Evolutionary conservation across 2,113 vertebrate genomes (phyloP).

Genomic region (Colaptes auratus): DNA sequence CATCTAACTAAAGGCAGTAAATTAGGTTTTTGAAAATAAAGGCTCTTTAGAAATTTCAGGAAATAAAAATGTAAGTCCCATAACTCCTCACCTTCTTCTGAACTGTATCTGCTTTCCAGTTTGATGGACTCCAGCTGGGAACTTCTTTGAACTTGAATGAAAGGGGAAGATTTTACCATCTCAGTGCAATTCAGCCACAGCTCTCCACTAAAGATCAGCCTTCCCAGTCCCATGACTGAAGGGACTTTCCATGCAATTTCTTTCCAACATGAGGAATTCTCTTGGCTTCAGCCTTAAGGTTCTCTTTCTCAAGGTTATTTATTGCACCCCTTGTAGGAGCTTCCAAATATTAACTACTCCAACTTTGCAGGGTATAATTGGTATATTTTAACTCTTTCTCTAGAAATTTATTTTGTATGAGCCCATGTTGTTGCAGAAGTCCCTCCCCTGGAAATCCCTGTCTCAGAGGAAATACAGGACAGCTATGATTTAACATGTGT

Average conservation of each 20-base stretch:
- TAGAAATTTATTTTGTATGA: neutral
- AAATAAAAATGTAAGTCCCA: neutral
- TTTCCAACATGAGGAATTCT: conserved; percentile 1
- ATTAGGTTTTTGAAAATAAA: neutral
- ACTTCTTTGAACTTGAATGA: neutral
- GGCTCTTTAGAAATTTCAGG: neutral
- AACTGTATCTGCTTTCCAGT: neutral
- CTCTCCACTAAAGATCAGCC: neutral
- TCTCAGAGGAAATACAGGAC: neutral
- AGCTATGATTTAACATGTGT: neutral
- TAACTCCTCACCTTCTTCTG: conserved; percentile 2
- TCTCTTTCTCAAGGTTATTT: conserved; percentile 25
- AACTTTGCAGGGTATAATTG: neutral
- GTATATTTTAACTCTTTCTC: neutral
- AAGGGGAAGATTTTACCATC: neutral
- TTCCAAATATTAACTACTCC: neutral
- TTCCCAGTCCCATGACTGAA: neutral
- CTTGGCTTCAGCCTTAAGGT: neutral
- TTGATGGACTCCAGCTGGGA: conserved; percentile 26
- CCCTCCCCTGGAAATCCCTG: neutral
- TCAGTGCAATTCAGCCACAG: conserved; percentile 2
- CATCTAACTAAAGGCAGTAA: neutral
- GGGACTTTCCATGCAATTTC: conserved; percentile 30
- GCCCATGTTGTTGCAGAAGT: neutral
- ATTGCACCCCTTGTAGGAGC: neutral